Percentiles rank a stretch among this genome's conserved stretches.
These are phyloP conservation scores for Danionella cerebrum DNA, from an alignment of 2,113 vertebrate species.

Conservation along the genomic window DNA sequence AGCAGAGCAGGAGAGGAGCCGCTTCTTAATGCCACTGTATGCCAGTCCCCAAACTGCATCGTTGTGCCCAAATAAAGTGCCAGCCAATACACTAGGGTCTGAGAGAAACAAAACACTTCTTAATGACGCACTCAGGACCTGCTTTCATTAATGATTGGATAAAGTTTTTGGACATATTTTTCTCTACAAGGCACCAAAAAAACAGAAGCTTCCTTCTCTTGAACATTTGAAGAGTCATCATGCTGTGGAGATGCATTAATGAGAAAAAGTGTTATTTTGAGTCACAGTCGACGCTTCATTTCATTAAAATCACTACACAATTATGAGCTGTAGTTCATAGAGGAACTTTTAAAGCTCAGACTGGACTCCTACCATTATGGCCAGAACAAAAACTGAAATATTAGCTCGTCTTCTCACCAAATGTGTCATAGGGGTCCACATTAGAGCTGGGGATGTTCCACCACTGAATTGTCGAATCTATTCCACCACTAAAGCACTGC, in stretches of 20 bases:
- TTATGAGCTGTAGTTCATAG: too few species aligned
- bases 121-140: too few species aligned
- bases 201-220: too few species aligned
- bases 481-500: conserved; percentile 93
- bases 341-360: neutral
- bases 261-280: too few species aligned
- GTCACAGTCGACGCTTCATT: too few species aligned
- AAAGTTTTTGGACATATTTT: too few species aligned
- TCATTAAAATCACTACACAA: too few species aligned
- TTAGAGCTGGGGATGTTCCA: conserved; percentile 96
- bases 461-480: conserved; percentile 93
- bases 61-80: conserved; percentile 83
- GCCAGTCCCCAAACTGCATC: conserved; percentile 95
- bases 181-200: too few species aligned
- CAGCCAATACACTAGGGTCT: conserved; percentile 90
- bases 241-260: too few species aligned
- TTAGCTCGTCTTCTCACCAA: conserved; percentile 62
- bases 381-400: neutral
- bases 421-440: conserved; percentile 95
- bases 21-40: conserved; percentile 90
- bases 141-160: too few species aligned
- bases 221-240: too few species aligned
- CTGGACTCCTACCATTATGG: neutral
- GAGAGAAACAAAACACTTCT: conserved; percentile 18
- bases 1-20: conserved; percentile 92